Evolutionary conservation across 2,113 vertebrate genomes (phyloP).

Genomic region (Tupaia tana): DNA sequence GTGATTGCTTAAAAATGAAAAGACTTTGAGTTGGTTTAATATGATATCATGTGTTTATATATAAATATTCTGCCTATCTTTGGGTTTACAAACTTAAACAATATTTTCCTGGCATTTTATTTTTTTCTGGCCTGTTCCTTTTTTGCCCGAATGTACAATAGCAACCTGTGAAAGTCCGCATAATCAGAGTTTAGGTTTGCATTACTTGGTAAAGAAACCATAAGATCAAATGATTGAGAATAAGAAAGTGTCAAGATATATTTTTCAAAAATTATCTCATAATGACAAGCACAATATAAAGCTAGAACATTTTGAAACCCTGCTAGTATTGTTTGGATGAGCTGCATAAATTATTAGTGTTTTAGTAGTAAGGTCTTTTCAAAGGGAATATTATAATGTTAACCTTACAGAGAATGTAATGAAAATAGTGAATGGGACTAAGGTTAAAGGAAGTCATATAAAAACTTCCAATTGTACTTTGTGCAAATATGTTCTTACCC

Average conservation of each 20-base stretch:
- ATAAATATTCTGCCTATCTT: constrained; percentile 21
- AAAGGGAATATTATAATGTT: neutral
- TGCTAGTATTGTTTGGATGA: neutral
- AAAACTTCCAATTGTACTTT: neutral
- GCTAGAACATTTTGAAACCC: neutral
- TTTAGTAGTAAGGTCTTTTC: neutral
- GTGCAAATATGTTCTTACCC: neutral
- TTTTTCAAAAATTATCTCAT: neutral
- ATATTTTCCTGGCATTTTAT: neutral
- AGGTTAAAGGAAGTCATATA: neutral
- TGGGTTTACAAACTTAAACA: neutral
- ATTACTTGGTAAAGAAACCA: neutral
- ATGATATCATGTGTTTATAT: constrained; percentile 34
- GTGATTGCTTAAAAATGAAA: constrained; percentile 68
- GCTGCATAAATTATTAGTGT: neutral
- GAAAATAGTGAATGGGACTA: constrained; percentile 14
- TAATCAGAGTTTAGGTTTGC: neutral
- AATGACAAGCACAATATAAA: neutral
- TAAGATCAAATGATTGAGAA: neutral
- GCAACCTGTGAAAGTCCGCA: neutral
- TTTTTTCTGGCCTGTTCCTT: neutral
- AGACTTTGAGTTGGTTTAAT: constrained; percentile 41
- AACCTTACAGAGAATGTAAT: neutral
- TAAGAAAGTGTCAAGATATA: neutral
- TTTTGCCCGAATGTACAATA: neutral